phyloP scores from a whole-genome alignment of 2,113 vertebrate species.

The Leucoraja erinaceus region DNA sequence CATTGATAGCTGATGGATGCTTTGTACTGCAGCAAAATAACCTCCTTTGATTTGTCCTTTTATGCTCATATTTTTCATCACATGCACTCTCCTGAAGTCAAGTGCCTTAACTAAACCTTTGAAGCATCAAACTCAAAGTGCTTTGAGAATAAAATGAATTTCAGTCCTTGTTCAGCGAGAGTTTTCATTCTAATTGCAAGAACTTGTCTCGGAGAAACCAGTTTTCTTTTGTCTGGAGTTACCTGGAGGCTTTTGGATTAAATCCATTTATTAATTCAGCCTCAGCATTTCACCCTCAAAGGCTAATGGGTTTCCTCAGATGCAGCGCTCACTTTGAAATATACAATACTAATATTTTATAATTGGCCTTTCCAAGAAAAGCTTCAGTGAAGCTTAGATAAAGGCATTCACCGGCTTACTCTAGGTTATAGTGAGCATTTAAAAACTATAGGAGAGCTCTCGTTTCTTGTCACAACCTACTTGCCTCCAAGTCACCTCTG shows the following conservation, averaged over 20 bases:
- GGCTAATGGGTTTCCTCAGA: background rate
- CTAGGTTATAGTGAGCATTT: background rate
- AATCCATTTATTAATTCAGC: constrained; percentile 17
- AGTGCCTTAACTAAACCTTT: background rate
- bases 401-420: background rate
- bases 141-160: background rate
- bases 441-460: background rate
- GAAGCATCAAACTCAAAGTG: constrained; percentile 12
- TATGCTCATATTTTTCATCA: background rate
- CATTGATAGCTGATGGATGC: no score
- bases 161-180: background rate
- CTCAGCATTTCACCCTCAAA: background rate
- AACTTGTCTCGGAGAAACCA: background rate
- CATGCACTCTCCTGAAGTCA: background rate
- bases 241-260: constrained; percentile 6
- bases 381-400: constrained; percentile 24
- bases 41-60: background rate
- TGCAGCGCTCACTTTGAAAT: background rate
- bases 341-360: constrained; percentile 10
- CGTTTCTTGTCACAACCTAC: background rate
- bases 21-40: background rate
- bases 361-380: background rate
- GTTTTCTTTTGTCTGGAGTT: background rate
- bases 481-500: background rate
- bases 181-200: background rate